Evolutionary conservation across 2,113 vertebrate genomes (phyloP), one percentile per base, ranked within the genome.

Genomic region (Arizona elegans): DNA sequence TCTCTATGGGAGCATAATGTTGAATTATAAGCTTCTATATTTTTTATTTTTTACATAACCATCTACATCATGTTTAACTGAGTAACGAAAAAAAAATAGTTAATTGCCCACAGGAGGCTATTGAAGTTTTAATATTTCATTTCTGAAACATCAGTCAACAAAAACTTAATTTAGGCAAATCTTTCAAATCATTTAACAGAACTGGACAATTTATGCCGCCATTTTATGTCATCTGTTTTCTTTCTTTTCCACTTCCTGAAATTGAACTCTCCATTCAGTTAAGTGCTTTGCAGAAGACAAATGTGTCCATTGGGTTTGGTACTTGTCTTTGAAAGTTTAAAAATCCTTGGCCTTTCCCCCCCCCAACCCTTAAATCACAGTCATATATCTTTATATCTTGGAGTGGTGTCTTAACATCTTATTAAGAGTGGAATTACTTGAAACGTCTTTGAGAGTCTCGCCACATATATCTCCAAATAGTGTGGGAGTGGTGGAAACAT

Each of bases 371-470:
- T 91, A 93, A 96, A 92, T 95, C 13, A 12, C 1, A 93, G n/a
- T 91, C 12, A 4, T 90, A 50, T 89, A 56, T 53, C 90, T 21
- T 81, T 91, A 56, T 92, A 53, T 54, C 15, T 21, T 93, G 8
- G 11, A 91, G 15, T 55, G 90, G 91, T 33, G 93, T 89, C 43
- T 53, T 94, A 93, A 88, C 38, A 38, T 94, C 87, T 87, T 88
- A 55, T 59, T 91, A 92, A 85, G 91, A 94, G 91, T 50, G 54
- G 59, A 26, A 43, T 94, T 91, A 85, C 89, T 93, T 94, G 56
- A 93, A 94, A 81, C 29, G 88, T 95, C 9, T 9, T 53, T 94
- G 81, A 50, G 93, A 86, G 43, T 90, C 92, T 88, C 90, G 87
- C 47, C 26, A 47, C 24, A 7, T 8, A 90, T 91, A 87, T 9